phyloP scores from a whole-genome alignment of 2,888 invertebrate species.

The Mesorhabditis sp. region DNA sequence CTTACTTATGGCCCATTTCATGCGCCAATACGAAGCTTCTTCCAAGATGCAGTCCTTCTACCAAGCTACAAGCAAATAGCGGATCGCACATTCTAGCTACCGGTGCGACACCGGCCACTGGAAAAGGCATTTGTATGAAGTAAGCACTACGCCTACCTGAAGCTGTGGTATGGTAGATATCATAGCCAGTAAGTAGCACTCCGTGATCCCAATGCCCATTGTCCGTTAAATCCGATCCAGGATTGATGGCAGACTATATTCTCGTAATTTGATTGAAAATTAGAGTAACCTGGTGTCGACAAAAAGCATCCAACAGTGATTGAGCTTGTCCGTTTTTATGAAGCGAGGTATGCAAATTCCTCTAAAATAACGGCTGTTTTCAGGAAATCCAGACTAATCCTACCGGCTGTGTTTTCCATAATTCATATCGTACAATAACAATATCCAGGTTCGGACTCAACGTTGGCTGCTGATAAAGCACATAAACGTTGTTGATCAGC shows the following conservation, averaged over 20 bases:
- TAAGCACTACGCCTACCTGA: slow-evolving; percentile 15
- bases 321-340: slow-evolving; percentile 58
- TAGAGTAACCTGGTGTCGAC: slow-evolving; percentile 45
- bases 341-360: slow-evolving; percentile 39
- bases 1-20: slow-evolving; percentile 59
- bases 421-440: slow-evolving; percentile 55
- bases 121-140: background rate
- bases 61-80: slow-evolving; percentile 54
- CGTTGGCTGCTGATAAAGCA: slow-evolving; percentile 52
- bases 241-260: slow-evolving; percentile 44
- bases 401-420: slow-evolving; percentile 57
- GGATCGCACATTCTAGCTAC: slow-evolving; percentile 58
- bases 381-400: slow-evolving; percentile 4
- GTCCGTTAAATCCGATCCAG: slow-evolving; percentile 55
- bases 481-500: slow-evolving; percentile 57
- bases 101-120: slow-evolving; percentile 58
- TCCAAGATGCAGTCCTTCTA: slow-evolving; percentile 57
- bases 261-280: background rate
- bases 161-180: slow-evolving; percentile 57
- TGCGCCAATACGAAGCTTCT: slow-evolving; percentile 57
- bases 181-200: slow-evolving; percentile 56
- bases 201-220: slow-evolving; percentile 58
- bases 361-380: slow-evolving; percentile 24
- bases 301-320: slow-evolving; percentile 54
- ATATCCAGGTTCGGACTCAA: slow-evolving; percentile 55